Conservation (phyloP, 35 echinoderm and acorn worm species). For the Apostichopus parvimensis region DNA sequence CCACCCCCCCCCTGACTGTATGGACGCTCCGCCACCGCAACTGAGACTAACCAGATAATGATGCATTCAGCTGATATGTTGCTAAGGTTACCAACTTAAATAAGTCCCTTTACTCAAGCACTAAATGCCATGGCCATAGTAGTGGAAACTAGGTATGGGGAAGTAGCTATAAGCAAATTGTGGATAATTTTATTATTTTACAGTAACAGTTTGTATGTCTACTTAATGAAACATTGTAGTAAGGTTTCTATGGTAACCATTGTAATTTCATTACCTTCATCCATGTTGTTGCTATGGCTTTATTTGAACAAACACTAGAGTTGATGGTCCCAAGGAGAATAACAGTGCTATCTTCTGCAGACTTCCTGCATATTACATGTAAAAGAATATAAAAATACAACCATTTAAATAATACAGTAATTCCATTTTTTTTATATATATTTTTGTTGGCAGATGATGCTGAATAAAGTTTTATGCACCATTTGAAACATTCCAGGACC, state of each 20-base stretch:
- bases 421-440: too few relatives aligned
- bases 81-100: too few relatives aligned
- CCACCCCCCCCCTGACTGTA: too few relatives aligned
- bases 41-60: neutral
- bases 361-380: constrained; percentile 6
- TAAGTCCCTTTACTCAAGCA: too few relatives aligned
- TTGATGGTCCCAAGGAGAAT: constrained; percentile 81
- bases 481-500: too few relatives aligned
- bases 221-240: neutral
- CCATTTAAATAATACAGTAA: too few relatives aligned
- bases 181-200: neutral
- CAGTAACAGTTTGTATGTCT: neutral
- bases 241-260: neutral
- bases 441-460: too few relatives aligned
- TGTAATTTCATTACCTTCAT: constrained; percentile 59
- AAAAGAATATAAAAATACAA: neutral
- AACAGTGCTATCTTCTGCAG: constrained; percentile 63
- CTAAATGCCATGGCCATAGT: too few relatives aligned
- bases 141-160: too few relatives aligned
- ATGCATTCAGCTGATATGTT: too few relatives aligned
- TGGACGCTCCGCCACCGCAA: too few relatives aligned
- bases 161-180: neutral
- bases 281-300: constrained; percentile 73
- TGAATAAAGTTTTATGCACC: too few relatives aligned
- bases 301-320: constrained; percentile 72